Percentiles rank a stretch among this genome's conserved stretches.
Conservation (phyloP, 2,888 invertebrate species). For the Ormyrus rosae region DNA sequence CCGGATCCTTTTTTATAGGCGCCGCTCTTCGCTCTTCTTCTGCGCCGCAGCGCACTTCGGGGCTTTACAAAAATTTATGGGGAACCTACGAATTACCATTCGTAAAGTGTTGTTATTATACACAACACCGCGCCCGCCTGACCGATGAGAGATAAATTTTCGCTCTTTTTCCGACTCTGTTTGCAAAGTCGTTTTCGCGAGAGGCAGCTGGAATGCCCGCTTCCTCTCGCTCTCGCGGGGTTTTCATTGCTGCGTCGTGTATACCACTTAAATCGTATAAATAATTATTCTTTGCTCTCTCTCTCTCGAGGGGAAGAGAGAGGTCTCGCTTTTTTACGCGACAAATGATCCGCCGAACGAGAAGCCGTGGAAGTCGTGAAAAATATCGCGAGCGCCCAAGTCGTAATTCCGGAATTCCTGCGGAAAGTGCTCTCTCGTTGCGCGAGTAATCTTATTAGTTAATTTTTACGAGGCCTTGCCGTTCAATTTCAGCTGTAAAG, state of each 20-base stretch:
- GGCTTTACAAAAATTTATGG: constrained; percentile 27
- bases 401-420: too few species aligned
- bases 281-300: constrained; percentile 18
- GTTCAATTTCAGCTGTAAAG: too few species aligned
- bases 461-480: too few species aligned
- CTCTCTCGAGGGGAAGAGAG: not conserved
- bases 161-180: not conserved
- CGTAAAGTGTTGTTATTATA: constrained; percentile 42
- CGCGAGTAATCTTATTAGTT: too few species aligned
- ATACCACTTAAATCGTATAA: not conserved
- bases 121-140: constrained; percentile 5
- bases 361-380: too few species aligned
- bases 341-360: too few species aligned
- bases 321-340: not conserved
- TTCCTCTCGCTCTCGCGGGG: not conserved
- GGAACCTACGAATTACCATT: constrained; percentile 37
- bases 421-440: too few species aligned
- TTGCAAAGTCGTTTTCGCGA: not conserved
- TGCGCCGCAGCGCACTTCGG: not conserved
- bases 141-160: constrained; percentile 41
- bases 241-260: not conserved
- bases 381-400: too few species aligned
- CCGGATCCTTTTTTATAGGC: not conserved
- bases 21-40: not conserved
- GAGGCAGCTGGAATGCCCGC: not conserved